phyloP scores from a whole-genome alignment of 1,140 invertebrate species.

The Cydia amplana region DNA sequence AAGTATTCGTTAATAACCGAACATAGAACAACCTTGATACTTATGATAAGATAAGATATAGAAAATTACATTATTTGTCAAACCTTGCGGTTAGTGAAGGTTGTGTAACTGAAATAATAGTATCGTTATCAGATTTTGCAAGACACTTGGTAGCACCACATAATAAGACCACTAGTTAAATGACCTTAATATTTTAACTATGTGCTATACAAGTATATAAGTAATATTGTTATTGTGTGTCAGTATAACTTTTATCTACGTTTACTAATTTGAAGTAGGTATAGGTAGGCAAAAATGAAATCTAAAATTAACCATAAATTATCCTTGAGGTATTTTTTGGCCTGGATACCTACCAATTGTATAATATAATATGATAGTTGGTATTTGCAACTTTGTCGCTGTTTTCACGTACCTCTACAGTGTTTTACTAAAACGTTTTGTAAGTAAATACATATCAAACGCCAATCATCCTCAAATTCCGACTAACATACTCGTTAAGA shows the following conservation, averaged over 20 bases:
- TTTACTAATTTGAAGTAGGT: too few relatives aligned
- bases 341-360: too few relatives aligned
- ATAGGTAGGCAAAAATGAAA: too few relatives aligned
- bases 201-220: background rate
- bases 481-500: background rate
- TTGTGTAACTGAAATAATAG: slow-evolving; percentile 19
- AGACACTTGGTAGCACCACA: slow-evolving; percentile 12
- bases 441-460: background rate
- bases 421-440: too few relatives aligned
- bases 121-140: slow-evolving; percentile 19
- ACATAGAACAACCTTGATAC: background rate
- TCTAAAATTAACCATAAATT: too few relatives aligned
- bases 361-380: too few relatives aligned
- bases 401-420: too few relatives aligned
- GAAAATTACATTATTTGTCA: slow-evolving; percentile 9
- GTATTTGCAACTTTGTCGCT: too few relatives aligned
- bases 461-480: background rate
- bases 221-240: too few relatives aligned
- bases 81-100: slow-evolving; percentile 10
- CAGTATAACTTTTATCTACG: too few relatives aligned
- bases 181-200: slow-evolving; percentile 5
- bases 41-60: background rate
- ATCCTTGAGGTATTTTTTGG: too few relatives aligned
- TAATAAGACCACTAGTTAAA: slow-evolving; percentile 4
- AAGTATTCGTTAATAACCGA: background rate